Evolutionary conservation across 2,888 invertebrate species (phyloP), one percentile per base, ranked within the genome.

Genomic region (Leptinotarsa peninsularis): DNA sequence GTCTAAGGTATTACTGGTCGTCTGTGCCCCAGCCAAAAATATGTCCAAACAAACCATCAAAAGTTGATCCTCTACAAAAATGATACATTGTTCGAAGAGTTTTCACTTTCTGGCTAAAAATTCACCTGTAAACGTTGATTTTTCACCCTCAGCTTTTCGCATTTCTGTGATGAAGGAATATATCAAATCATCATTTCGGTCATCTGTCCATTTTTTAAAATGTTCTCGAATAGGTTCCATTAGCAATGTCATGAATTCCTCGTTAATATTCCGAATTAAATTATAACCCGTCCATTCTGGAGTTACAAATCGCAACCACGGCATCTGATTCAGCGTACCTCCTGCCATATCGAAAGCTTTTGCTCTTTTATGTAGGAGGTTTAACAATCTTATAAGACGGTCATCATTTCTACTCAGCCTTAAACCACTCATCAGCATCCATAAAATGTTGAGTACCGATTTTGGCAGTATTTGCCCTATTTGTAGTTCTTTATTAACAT

Each of bases 21-120:
- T 93, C 80, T 90, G 90, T 0, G 91, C 89, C 3, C 93, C 93
- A 5, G 92, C 93, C 81, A 94, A 90, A 81, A 94, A 93, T 66
- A 94, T 89, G 84, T 94, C 94, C 73, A 93, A 83, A 80, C 93
- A 91, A 4, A 92, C 89, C 90, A 93, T 90, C 4, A 92, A 87
- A 70, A 94, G 84, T 83, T 93, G 93, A 5, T 91, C 91, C 74
- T 92, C 93, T 90, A 87, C 85, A 86, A 91, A 87, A 52, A 73
- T 43, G 15, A 67, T 23, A 54, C 5, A 49, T 54, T 27, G 17
- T 23, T n/a, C 7, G 49, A 21, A 63, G 3, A 33, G 18, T 7
- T 43, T 43, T 43, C 43, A 43, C 43, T 43, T 43, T 43, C 43
- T 43, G 10, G 43, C 10, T 43, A 10, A 43, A 43, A 43, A 67